phyloP scores from a whole-genome alignment of 2,113 vertebrate genomes.

The Pteropus alecto region DNA sequence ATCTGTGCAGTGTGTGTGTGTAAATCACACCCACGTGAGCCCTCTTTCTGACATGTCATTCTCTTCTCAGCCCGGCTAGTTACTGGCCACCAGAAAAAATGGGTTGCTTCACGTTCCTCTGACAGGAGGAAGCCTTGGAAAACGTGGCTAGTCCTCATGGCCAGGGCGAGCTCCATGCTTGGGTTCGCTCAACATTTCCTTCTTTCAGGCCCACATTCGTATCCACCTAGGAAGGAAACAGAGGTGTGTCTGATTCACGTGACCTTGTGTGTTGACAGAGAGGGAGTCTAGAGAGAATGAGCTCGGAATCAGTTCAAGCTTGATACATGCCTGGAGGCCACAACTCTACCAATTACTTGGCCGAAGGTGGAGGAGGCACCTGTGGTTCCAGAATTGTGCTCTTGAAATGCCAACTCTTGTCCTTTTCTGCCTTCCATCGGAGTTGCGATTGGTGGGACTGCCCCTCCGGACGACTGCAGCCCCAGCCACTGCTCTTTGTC shows the following conservation, averaged over 20 bases:
- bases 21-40: not conserved
- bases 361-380: not conserved
- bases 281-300: not conserved
- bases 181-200: not conserved
- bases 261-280: not conserved
- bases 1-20: fast-evolving
- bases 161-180: not conserved
- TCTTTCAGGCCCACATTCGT: fast-evolving
- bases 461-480: not conserved
- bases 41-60: not conserved
- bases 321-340: fast-evolving
- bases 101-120: fast-evolving
- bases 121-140: not conserved
- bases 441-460: too few relatives aligned
- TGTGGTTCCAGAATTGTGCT: not conserved
- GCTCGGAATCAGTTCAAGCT: not conserved
- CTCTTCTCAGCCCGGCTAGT: not conserved
- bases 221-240: not conserved
- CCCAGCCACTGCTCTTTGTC: too few relatives aligned
- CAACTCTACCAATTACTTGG: not conserved
- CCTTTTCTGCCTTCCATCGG: not conserved
- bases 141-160: fast-evolving
- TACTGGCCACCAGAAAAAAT: not conserved
- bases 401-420: not conserved
- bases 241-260: not conserved